These are phyloP conservation scores for Oasisia sp. DNA, from an alignment of 2,888 invertebrate species.

Conservation along the genomic window DNA sequence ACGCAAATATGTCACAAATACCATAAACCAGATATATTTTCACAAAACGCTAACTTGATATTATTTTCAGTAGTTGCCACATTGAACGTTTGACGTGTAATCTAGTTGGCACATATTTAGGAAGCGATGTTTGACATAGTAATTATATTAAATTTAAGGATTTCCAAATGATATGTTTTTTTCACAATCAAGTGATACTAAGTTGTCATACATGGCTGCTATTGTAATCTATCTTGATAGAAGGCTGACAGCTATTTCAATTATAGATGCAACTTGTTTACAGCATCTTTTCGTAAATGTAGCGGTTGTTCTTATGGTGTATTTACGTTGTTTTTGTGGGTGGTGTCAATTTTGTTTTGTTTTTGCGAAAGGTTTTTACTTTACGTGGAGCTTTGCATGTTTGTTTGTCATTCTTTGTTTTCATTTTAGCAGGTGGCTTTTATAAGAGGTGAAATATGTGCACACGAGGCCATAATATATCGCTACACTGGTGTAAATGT, in stretches of 20 bases:
- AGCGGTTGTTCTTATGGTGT: not conserved
- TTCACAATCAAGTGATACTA: not conserved
- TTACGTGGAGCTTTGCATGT: not conserved
- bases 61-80: not conserved
- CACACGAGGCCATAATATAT: not conserved
- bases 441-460: not conserved
- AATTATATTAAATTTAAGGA: not conserved
- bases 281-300: not conserved
- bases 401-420: not conserved
- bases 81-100: not conserved
- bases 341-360: not conserved
- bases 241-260: not conserved
- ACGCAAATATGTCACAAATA: not conserved
- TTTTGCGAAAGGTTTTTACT: not conserved
- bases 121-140: not conserved
- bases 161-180: not conserved
- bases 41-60: not conserved
- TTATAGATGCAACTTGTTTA: not conserved
- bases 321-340: not conserved
- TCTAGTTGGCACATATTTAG: not conserved
- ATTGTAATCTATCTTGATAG: not conserved
- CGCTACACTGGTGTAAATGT: not conserved
- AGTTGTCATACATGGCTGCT: not conserved
- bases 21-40: not conserved
- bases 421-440: not conserved